phyloP scores from a whole-genome alignment of 2,113 vertebrate genomes.

The Serilophus lunatus region DNA sequence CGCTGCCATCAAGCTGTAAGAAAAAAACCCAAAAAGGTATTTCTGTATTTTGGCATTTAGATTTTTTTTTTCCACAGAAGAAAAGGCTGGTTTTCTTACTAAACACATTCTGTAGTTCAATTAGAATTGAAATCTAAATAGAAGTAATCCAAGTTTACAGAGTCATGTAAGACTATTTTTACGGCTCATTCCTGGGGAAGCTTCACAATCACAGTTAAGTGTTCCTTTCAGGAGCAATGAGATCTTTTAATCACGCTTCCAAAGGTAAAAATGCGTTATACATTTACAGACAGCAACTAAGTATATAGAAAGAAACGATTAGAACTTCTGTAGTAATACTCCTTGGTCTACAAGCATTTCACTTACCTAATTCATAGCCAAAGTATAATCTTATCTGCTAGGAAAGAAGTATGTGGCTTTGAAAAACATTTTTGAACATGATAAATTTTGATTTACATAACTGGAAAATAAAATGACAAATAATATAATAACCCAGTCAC shows the following conservation, averaged over 20 bases:
- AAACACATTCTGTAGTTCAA: background rate
- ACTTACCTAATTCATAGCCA: background rate
- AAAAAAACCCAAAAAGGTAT: background rate
- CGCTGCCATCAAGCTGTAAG: constrained; percentile 84
- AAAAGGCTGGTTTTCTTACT: background rate
- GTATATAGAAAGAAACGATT: background rate
- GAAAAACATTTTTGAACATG: background rate
- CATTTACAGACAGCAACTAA: background rate
- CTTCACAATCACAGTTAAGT: background rate
- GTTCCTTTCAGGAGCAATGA: background rate
- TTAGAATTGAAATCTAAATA: background rate
- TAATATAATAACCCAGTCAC: background rate
- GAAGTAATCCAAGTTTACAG: background rate
- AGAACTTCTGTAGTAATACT: background rate
- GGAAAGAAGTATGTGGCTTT: background rate
- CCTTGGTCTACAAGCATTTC: background rate
- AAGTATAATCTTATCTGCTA: background rate
- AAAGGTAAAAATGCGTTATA: background rate
- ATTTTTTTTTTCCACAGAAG: background rate
- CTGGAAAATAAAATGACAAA: background rate
- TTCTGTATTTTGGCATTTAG: background rate
- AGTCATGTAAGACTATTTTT: background rate
- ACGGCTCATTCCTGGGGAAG: background rate
- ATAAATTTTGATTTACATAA: background rate
- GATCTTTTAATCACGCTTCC: background rate